Evolutionary conservation across 2,888 invertebrate genomes (phyloP).

Genomic region (Hypomecis punctinalis): DNA sequence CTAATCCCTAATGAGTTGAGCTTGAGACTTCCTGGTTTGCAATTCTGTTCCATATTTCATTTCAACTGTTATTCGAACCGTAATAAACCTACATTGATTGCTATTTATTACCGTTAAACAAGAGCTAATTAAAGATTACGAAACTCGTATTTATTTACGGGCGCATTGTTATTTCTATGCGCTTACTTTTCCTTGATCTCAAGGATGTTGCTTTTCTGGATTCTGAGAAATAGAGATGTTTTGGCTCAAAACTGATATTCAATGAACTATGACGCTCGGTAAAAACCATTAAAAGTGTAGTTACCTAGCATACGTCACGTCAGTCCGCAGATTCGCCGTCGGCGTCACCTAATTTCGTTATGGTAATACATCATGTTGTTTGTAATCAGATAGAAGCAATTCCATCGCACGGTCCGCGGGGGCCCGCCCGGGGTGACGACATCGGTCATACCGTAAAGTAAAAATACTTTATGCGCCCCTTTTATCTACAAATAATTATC

Average conservation of each 20-base stretch:
- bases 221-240: constrained; percentile 19
- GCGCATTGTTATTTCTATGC: constrained; percentile 20
- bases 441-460: constrained; percentile 38
- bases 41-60: constrained; percentile 9
- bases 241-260: constrained; percentile 22
- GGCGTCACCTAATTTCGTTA: constrained; percentile 37
- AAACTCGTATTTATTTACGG: constrained; percentile 11
- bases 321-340: constrained; percentile 22
- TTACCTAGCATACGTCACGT: constrained; percentile 27
- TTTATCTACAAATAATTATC: constrained; percentile 61
- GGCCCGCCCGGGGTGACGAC: constrained; percentile 32
- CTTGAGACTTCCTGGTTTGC: constrained; percentile 5
- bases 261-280: constrained; percentile 29
- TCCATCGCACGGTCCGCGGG: constrained; percentile 25
- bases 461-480: constrained; percentile 43
- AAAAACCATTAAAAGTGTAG: constrained; percentile 32
- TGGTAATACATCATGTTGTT: constrained; percentile 39
- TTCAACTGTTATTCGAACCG: constrained; percentile 5
- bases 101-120: constrained; percentile 21
- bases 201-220: constrained; percentile 21
- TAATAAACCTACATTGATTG: constrained; percentile 18
- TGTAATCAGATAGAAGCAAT: constrained; percentile 36
- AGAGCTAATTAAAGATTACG: constrained; percentile 20
- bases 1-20: neutral
- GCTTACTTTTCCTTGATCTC: constrained; percentile 22